Evolutionary conservation across 35 echinoderm and acorn worm genomes (phyloP).

Genomic region (Apostichopus japonicus): DNA sequence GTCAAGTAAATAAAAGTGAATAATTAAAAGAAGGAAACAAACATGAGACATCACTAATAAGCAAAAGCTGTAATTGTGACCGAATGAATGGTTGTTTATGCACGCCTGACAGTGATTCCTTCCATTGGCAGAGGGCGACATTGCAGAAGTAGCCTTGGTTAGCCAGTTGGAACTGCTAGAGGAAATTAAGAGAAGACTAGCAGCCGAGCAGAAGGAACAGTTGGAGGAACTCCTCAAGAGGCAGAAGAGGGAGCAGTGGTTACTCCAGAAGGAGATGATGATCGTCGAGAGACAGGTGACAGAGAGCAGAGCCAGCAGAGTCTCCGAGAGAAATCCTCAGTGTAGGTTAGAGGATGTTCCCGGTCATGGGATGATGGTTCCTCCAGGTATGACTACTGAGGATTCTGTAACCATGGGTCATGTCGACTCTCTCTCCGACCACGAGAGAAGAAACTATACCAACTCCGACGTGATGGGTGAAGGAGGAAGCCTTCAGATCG

Average conservation of each 20-base stretch:
- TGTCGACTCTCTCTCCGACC: background rate
- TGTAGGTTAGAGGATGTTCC: background rate
- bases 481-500: background rate
- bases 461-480: background rate
- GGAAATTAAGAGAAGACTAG: slow-evolving; percentile 68
- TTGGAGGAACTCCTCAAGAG: slow-evolving; percentile 68
- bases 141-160: slow-evolving; percentile 56
- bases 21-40: too few relatives aligned
- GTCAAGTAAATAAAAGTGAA: too few relatives aligned
- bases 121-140: background rate
- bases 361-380: too few relatives aligned
- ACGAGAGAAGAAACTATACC: background rate
- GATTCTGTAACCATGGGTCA: too few relatives aligned
- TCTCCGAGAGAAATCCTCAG: background rate
- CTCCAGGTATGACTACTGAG: too few relatives aligned
- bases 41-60: too few relatives aligned
- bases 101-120: background rate
- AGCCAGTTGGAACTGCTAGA: slow-evolving; percentile 82
- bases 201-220: slow-evolving; percentile 76
- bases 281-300: slow-evolving; percentile 56
- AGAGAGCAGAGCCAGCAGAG: background rate
- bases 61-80: too few relatives aligned
- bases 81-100: too few relatives aligned
- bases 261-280: slow-evolving; percentile 79
- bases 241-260: slow-evolving; percentile 70